Evolutionary conservation across 2,888 invertebrate species (phyloP).

Genomic region (Lamproptera curius): DNA sequence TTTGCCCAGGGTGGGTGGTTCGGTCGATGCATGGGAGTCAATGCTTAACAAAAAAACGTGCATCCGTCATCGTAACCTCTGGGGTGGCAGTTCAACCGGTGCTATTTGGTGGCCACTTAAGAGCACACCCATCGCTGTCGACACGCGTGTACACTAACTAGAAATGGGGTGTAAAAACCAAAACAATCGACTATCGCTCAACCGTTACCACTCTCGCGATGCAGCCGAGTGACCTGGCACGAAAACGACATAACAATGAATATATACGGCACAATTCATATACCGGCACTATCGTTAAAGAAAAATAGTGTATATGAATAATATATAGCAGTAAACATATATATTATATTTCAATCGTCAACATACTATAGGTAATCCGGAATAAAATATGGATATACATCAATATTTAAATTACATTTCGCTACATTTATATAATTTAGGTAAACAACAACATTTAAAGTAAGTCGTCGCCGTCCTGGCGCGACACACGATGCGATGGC

Average conservation of each 20-base stretch:
- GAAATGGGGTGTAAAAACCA: constrained; percentile 16
- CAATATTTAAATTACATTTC: constrained; percentile 50
- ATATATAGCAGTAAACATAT: constrained; percentile 41
- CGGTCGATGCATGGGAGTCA: constrained; percentile 13
- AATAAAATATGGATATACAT: constrained; percentile 51
- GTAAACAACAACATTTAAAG: constrained; percentile 61
- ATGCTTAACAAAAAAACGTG: constrained; percentile 12
- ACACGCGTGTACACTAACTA: constrained; percentile 9
- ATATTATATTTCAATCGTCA: constrained; percentile 46
- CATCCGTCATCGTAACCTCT: background rate
- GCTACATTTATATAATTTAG: constrained; percentile 60
- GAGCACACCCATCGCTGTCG: constrained; percentile 24
- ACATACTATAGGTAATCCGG: constrained; percentile 49
- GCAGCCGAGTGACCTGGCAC: constrained; percentile 48
- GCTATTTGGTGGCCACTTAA: constrained; percentile 10
- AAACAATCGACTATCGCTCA: constrained; percentile 8
- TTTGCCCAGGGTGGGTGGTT: constrained; percentile 23
- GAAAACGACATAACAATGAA: constrained; percentile 71
- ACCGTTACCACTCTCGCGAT: constrained; percentile 18
- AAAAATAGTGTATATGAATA: constrained; percentile 72
- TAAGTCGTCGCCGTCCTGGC: constrained; percentile 20
- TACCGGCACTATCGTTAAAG: constrained; percentile 53
- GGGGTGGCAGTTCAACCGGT: background rate
- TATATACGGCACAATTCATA: constrained; percentile 42
- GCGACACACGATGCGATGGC: background rate